Conservation (phyloP, 2,888 invertebrate species). For the Rotaria magnacalcarata region DNA sequence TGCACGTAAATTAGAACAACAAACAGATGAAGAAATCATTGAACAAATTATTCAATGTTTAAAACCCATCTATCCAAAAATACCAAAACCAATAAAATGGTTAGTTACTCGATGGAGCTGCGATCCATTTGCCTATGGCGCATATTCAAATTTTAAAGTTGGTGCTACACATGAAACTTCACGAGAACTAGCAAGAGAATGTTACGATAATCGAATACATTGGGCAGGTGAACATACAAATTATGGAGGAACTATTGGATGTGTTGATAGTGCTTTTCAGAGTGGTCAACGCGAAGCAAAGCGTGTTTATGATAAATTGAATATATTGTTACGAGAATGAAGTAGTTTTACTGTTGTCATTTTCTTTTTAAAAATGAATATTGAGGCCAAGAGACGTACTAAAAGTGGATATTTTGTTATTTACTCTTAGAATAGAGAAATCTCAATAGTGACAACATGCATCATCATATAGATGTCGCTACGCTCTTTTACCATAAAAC, state of each 20-base stretch:
- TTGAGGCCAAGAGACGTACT: too few species aligned
- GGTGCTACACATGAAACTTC: background rate
- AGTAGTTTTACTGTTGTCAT: too few species aligned
- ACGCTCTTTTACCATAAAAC: too few species aligned
- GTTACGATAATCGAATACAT: background rate
- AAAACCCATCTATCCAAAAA: background rate
- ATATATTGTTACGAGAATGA: background rate
- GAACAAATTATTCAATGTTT: background rate
- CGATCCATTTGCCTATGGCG: background rate
- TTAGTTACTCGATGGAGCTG: background rate
- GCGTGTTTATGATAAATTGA: background rate
- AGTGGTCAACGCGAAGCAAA: background rate
- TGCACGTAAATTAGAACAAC: background rate
- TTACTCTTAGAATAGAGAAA: too few species aligned
- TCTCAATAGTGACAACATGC: too few species aligned
- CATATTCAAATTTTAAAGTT: background rate
- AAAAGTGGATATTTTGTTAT: too few species aligned
- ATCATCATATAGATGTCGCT: too few species aligned
- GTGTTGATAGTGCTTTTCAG: slow-evolving; percentile 9
- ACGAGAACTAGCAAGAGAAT: background rate
- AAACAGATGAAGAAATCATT: background rate
- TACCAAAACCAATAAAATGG: background rate
- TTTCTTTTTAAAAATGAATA: too few species aligned
- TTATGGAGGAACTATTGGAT: slow-evolving; percentile 9
- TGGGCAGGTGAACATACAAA: slow-evolving; percentile 27